Base-by-base conservation (phyloP, 2,888 invertebrate genomes). In the Netelia inedita region DNA sequence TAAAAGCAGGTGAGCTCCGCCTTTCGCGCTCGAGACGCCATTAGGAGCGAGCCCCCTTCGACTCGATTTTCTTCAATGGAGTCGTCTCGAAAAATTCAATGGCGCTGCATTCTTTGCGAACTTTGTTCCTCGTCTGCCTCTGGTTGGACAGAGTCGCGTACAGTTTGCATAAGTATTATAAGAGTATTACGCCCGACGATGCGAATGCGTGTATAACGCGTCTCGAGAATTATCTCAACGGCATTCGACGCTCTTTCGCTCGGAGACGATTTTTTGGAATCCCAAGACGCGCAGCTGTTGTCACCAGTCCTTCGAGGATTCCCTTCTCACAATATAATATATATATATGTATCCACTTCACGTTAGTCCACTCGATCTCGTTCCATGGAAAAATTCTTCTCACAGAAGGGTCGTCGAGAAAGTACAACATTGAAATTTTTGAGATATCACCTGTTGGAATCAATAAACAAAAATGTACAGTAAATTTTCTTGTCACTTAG, bases 211-310 rank as follows among this genome's bases (percentile, higher is more conserved):
- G 19, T 61, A 28, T 61, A 61, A 61, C 55, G 66, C 55, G 35
- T 46, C 79, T 65, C 63, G 55, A 35, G 35, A 69, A 57, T 53
- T 41, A 61, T 79, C 72, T 71, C 79, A 35, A 50, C 46, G 79
- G 85, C 85, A 81, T 85, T 85, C 81, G 85, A 85, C 81, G 79
- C 66, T 72, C 83, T 81, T 75, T 66, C 21, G 76, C 78, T 85
- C 80, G 21, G 80, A 69, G 53, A 61, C 69, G 59, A 78, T 21
- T 57, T 41, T 53, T 35, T 63, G 16, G 46, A 11, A 63, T 71
- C 50, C 63, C 28, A 6, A 74, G 69, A 83, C 68, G 8, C 80
- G 75, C 86, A 86, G 86, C 86, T 86, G 86, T 85, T 79, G 59
- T 72, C 68, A 69, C 63, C 78, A 72, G 63, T 78, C 72, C 80